Base-by-base conservation (phyloP, 2,888 invertebrate genomes). In the Sphecodes monilicornis region DNA sequence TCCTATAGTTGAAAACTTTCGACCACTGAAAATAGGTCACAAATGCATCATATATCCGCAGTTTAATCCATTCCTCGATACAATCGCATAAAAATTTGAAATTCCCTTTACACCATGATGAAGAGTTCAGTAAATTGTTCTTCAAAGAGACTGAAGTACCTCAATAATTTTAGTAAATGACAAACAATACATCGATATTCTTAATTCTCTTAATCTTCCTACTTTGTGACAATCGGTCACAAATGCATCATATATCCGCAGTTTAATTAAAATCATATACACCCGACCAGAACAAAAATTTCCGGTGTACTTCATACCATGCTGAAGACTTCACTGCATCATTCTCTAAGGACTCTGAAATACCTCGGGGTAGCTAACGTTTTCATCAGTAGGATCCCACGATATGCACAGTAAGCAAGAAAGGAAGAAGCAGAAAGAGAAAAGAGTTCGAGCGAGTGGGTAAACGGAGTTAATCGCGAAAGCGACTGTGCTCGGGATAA, bases 381-480 rank as follows among this genome's bases (percentile, higher is more conserved):
- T 29, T 29, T 60, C 60, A 29, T 60, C 60, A 16, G 60, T 29
- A 16, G 29, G 29, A 60, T 60, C 29, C 60, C 60, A 60, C 29
- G 16, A 60, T 60, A 0, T 29, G 26, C 29, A 6, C 5, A 6
- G 60, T 22, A n/a, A 54, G 54, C n/a, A 11, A 13, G 50, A 6
- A 50, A 22, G 60, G 29, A 29, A 60, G 60, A 29, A 29, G 3
- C 4, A 60, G 60, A 10, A 18, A 32, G 32, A 32, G 32, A 32
- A n/a, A 29, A 32, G 64, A 64, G 64, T 13, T 13, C 32, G 57
- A 5, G 22, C 69, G 16, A 29, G 50, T 39, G 26, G 80, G 18
- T 64, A 60, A 60, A 43, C 43, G 82, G 64, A 66, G 71, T 82
- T 83, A 81, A 83, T 70, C 57, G 43, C 10, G 76, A 68, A 72